A percentile compares a stretch with the other conserved stretches of the same genome.
Conservation (phyloP, 2,888 invertebrate genomes). For the Scaptomyza caliginosa region DNA sequence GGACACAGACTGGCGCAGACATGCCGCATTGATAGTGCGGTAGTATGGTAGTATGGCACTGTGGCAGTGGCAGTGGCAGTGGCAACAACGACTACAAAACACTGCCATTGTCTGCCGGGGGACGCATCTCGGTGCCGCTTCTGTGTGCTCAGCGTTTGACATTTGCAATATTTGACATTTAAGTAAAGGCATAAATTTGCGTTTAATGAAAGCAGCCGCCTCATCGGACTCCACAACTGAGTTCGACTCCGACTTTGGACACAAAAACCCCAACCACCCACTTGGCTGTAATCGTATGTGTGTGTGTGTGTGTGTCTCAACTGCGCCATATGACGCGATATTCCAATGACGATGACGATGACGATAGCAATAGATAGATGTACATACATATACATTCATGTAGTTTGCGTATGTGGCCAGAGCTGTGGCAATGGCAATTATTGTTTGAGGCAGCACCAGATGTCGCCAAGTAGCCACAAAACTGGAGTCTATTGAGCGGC, state of each 20-base stretch:
- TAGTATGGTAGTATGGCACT: slow-evolving; percentile 20
- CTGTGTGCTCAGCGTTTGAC: slow-evolving; percentile 57
- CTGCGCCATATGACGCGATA: slow-evolving; percentile 53
- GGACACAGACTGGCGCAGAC: slow-evolving; percentile 35
- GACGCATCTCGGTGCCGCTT: slow-evolving; percentile 25
- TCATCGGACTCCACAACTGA: slow-evolving; percentile 11
- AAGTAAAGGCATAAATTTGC: slow-evolving; percentile 78
- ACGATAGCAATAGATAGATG: slow-evolving; percentile 5
- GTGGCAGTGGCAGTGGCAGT: slow-evolving; percentile 15
- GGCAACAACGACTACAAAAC: slow-evolving; percentile 18
- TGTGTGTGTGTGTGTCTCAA: slow-evolving; percentile 21
- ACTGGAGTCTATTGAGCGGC: slow-evolving; percentile 59
- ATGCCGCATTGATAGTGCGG: slow-evolving; percentile 38
- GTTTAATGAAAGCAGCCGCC: slow-evolving; percentile 74
- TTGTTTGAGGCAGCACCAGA: slow-evolving; percentile 39
- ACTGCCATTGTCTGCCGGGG: slow-evolving; percentile 46
- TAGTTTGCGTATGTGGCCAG: neutral
- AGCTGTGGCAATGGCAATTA: slow-evolving; percentile 27
- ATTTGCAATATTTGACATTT: slow-evolving; percentile 80
- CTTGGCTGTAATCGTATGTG: too few species aligned
- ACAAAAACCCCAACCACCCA: too few species aligned
- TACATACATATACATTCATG: too few species aligned
- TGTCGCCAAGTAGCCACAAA: slow-evolving; percentile 42
- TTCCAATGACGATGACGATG: slow-evolving; percentile 12
- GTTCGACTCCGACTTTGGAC: neutral